Evolutionary conservation across 2,888 invertebrate genomes (phyloP), one percentile per base, ranked within the genome.

Genomic region (Trilocha varians): DNA sequence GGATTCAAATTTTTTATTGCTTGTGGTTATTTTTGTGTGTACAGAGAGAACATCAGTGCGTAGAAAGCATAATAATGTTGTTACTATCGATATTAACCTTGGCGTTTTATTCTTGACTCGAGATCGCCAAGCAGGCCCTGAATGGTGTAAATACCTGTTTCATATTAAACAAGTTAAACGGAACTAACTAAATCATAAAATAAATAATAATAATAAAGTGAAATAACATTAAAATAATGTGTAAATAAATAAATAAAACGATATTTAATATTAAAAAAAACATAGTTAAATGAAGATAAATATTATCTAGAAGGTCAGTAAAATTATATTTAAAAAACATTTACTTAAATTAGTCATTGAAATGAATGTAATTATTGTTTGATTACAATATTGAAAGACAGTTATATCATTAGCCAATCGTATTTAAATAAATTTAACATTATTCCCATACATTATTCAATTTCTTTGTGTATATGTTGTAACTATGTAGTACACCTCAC

Each of bases 121-220:
- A 84, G 79, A 77, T 78, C 83, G 68, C 79, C 78, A 74, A 80
- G 69, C 80, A 78, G 82, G 75, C 61, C 82, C 83, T 84, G 83
- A 78, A 82, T 82, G 73, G 70, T 78, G 80, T 75, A 82, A 83
- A 82, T 69, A 82, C 80, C 83, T 82, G 82, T 80, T 78, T 78
- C 79, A 82, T 67, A 82, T 83, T 72, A 77, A 79, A 79, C 60
- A 75, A 69, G 72, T 80, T 77, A 78, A 42, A 78, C 73, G 67
- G 75, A 55, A 78, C 77, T 78, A 78, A 74, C 70, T 65, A 55
- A 25, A 32, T 38, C 32, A 13, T 37, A 25, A 25, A 25, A 9
- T 9, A 25, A 25, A 9, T 9, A 25, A 25, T 25, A 25, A 6
- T 25, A 25, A 25, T 6, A 9, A 25, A 25, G 5, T 18, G 11